Percentiles rank a stretch among this genome's conserved stretches.
Conservation (phyloP, 2,797 vertebrate genomes). For the Bovichtus diacanthus region DNA sequence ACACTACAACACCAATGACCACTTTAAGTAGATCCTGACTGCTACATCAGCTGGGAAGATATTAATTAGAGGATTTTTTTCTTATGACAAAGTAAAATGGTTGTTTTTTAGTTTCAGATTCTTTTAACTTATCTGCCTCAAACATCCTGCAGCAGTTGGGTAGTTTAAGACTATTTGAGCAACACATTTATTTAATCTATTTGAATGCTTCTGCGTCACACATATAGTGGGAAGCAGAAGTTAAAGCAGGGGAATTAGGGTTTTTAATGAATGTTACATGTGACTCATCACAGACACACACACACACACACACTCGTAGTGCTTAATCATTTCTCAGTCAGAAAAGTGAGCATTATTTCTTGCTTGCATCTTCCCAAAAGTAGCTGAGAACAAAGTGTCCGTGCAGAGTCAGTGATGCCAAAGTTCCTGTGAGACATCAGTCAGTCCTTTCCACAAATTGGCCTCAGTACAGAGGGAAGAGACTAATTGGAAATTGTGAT, state of each 20-base stretch:
- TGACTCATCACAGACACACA: too few relatives aligned
- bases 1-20: background rate
- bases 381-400: conserved; percentile 1
- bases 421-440: conserved; percentile 35
- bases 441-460: conserved; percentile 10
- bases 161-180: too few relatives aligned
- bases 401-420: conserved; percentile 18
- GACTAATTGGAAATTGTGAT: conserved; percentile 38
- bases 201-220: too few relatives aligned
- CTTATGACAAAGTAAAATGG: background rate
- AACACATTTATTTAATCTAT: too few relatives aligned
- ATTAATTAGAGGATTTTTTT: background rate
- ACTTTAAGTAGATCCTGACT: background rate
- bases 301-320: background rate
- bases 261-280: background rate
- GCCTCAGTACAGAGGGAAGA: background rate
- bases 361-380: conserved; percentile 1
- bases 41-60: background rate
- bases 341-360: conserved; percentile 9
- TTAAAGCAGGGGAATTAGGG: background rate
- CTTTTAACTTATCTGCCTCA: background rate
- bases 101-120: background rate
- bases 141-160: background rate
- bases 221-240: too few relatives aligned
- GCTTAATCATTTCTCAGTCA: conserved; percentile 5